Conservation (phyloP, 2,113 vertebrate genomes). For the Archilochus colubris region DNA sequence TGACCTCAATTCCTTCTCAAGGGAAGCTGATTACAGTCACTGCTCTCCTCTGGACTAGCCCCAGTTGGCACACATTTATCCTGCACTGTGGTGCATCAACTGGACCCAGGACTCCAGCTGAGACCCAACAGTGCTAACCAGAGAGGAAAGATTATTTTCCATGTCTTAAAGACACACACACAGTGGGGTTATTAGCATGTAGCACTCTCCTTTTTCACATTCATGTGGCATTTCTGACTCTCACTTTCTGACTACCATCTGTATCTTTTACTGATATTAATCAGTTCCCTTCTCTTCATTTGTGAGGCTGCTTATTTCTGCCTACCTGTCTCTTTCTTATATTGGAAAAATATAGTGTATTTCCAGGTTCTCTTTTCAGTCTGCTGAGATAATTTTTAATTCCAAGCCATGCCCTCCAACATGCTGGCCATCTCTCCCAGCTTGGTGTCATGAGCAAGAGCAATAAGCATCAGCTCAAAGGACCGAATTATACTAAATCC, state of each 20-base stretch:
- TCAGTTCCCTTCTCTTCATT: not conserved
- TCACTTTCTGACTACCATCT: too few relatives aligned
- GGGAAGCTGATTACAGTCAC: not conserved
- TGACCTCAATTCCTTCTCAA: conserved; percentile 1
- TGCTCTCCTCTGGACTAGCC: not conserved
- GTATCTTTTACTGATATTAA: not conserved
- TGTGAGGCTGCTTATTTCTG: not conserved
- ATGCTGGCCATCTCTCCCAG: not conserved
- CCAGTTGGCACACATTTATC: not conserved
- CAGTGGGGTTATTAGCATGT: not conserved
- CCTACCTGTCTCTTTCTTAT: too few relatives aligned
- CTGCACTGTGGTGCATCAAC: not conserved
- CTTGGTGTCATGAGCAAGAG: not conserved
- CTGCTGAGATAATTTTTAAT: not conserved
- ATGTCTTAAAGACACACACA: not conserved
- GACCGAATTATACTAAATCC: not conserved
- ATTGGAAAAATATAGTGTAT: not conserved
- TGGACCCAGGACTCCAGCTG: not conserved
- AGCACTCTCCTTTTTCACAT: not conserved
- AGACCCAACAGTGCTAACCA: not conserved
- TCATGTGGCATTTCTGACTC: not conserved
- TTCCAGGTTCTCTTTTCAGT: not conserved
- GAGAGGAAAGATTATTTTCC: not conserved
- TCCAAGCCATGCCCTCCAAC: not conserved
- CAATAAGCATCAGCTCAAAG: not conserved